Base-by-base conservation (phyloP, 2,113 vertebrate species). In the Mesembrinibis cayennensis region DNA sequence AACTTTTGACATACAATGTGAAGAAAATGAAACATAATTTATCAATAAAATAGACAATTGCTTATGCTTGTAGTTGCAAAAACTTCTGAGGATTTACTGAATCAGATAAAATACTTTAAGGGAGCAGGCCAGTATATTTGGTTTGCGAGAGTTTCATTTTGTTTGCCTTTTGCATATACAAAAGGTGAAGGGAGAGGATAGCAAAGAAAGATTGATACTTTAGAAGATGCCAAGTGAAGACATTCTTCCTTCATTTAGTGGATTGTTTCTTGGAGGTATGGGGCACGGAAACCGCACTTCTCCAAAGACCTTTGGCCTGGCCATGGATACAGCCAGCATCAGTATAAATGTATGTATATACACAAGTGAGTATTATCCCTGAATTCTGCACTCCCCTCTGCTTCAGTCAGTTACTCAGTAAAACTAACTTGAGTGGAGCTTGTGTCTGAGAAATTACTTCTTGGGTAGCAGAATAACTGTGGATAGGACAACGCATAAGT, bases 291-390 rank as follows among this genome's bases (percentile, higher is more conserved):
- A 55, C 1, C 4, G 20, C 6, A 17, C 0, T 42, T 95, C 5
- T 70, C 34, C 16, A 23, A 45, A 56, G 42, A 30, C n/a, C 4
- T 94, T 83, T 73, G 22, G 3, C 34, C 34, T 38, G 13, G 30
- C 27, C 16, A 6, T 19, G 13, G 36, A 8, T 38, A 32, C 9
- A 63, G 61, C 3, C 50, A 56, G 10, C 15, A 36, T n/a, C 30
- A 56, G 12, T 47, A 14, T 16, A n/a, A 55, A 20, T 22, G 32
- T 52, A 20, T 17, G 3, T 13, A 3, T 14, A 10, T 27, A 5
- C 2, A 0, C 4, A 3, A 23, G 13, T 36, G 50, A 72, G 27
- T 17, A 1, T 16, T 58, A 13, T 38, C 9, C 27, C 40, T 26
- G 30, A 70, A 38, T 62, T 49, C 62, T 90, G 76, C 29, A 13